Conservation (phyloP, 2,888 invertebrate species). For the Latrodectus hesperus region DNA sequence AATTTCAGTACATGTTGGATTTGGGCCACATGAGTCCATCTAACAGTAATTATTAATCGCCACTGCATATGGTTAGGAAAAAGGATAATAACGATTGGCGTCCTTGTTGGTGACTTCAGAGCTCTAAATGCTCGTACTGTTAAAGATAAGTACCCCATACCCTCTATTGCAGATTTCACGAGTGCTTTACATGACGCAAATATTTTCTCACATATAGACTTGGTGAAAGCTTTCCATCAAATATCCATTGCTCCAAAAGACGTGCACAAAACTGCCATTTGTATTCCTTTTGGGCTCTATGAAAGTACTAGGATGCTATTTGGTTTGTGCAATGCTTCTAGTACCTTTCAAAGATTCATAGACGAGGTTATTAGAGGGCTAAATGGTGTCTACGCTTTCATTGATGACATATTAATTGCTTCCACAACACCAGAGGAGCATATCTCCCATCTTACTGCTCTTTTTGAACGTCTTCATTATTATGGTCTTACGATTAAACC, state of each 20-base stretch:
- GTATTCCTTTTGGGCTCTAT: background rate
- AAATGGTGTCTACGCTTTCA: conserved; percentile 19
- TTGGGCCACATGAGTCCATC: too few species aligned
- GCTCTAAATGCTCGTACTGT: conserved; percentile 12
- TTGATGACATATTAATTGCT: too few species aligned
- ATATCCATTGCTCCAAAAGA: too few species aligned
- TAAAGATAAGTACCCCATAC: background rate
- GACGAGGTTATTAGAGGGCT: background rate
- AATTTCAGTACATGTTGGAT: background rate
- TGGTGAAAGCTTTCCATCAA: conserved; percentile 12
- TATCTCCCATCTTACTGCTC: too few species aligned
- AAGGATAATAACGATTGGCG: too few species aligned
- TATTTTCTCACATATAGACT: conserved; percentile 8
- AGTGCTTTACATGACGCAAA: background rate
- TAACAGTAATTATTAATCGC: background rate
- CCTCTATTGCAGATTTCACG: background rate
- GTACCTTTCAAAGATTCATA: conserved; percentile 25
- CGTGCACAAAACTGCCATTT: conserved; percentile 38
- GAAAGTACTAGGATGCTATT: conserved; percentile 7
- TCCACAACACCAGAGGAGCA: too few species aligned
- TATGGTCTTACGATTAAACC: conserved; percentile 26
- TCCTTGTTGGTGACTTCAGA: conserved; percentile 6
- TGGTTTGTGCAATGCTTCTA: background rate
- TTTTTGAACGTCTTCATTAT: conserved; percentile 14
- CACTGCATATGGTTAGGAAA: background rate